Percentiles rank a stretch among this genome's conserved stretches.
Evolutionary conservation across 1,140 invertebrate species (phyloP).

Genomic region (Leptinotarsa undecemlineata): DNA sequence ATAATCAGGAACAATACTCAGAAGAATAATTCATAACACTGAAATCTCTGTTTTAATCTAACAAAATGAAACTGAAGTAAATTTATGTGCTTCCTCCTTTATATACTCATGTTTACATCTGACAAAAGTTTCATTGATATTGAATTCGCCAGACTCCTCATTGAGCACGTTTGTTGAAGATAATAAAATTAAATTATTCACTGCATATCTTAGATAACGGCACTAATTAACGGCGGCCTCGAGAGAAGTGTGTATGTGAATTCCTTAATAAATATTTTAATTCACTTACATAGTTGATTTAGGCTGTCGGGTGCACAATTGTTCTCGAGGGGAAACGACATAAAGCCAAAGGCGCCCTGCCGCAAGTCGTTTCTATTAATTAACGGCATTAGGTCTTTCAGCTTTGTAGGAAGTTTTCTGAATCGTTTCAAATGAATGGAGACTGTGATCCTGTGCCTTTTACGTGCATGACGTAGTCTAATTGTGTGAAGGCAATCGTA

Average conservation of each 20-base stretch:
- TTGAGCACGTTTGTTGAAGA: conserved; percentile 30
- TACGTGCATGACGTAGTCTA: too few species aligned
- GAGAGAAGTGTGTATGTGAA: conserved; percentile 51
- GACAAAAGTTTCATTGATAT: too few species aligned
- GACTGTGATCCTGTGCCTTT: background rate
- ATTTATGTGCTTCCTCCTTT: too few species aligned
- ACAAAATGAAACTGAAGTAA: too few species aligned
- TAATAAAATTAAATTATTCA: conserved; percentile 38
- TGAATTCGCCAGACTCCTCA: conserved; percentile 9
- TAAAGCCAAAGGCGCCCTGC: conserved; percentile 47
- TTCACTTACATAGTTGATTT: conserved; percentile 56
- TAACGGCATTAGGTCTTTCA: conserved; percentile 50
- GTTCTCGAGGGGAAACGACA: conserved; percentile 50
- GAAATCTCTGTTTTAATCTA: too few species aligned
- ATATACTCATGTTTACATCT: too few species aligned
- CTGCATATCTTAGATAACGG: conserved; percentile 50
- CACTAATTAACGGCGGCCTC: conserved; percentile 49
- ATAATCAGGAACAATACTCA: too few species aligned
- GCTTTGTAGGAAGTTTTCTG: conserved; percentile 32
- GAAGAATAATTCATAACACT: too few species aligned
- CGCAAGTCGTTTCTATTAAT: conserved; percentile 52
- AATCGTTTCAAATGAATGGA: conserved; percentile 20
- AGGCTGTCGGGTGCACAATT: conserved; percentile 50
- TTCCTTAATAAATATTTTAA: conserved; percentile 57
- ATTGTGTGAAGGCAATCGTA: too few species aligned